phyloP scores from a whole-genome alignment of 2,888 invertebrate genomes.

The Campopleginae sp. region DNA sequence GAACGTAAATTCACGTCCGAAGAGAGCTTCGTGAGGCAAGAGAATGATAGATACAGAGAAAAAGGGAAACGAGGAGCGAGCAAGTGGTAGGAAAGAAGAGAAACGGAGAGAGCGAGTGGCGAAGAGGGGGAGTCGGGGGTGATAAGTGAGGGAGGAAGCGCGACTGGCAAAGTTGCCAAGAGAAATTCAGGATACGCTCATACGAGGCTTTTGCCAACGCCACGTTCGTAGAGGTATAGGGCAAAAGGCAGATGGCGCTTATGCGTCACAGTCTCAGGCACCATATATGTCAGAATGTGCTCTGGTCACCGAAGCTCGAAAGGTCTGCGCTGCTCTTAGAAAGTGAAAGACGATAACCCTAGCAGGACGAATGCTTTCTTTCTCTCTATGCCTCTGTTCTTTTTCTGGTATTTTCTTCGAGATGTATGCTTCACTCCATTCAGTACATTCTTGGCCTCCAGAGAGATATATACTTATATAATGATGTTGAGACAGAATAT shows the following conservation, averaged over 20 bases:
- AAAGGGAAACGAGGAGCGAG: conserved; percentile 11
- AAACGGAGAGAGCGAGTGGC: conserved; percentile 37
- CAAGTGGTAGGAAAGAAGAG: conserved; percentile 20
- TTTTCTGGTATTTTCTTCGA: conserved; percentile 29
- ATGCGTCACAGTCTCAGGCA: conserved; percentile 32
- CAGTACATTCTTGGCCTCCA: conserved; percentile 8
- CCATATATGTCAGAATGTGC: not conserved
- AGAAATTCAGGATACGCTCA: conserved; percentile 66
- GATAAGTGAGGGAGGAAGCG: conserved; percentile 51
- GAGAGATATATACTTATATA: conserved; percentile 10
- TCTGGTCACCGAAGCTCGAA: conserved; percentile 38
- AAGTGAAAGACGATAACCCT: conserved; percentile 52
- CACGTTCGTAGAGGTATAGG: conserved; percentile 10
- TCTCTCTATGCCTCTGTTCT: conserved; percentile 11
- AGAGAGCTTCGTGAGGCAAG: conserved; percentile 47
- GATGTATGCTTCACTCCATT: conserved; percentile 48
- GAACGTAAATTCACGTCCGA: conserved; percentile 77
- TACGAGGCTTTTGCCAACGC: conserved; percentile 33
- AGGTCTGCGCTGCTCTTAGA: conserved; percentile 39
- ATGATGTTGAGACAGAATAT: not conserved
- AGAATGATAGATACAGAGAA: conserved; percentile 43
- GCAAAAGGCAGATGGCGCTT: conserved; percentile 35
- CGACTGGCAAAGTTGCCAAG: conserved; percentile 65
- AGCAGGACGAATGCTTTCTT: conserved; percentile 25
- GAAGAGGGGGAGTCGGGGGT: conserved; percentile 5